Evolutionary conservation across 2,113 vertebrate genomes (phyloP).

Genomic region (Boulengeromyrus knoepffleri): DNA sequence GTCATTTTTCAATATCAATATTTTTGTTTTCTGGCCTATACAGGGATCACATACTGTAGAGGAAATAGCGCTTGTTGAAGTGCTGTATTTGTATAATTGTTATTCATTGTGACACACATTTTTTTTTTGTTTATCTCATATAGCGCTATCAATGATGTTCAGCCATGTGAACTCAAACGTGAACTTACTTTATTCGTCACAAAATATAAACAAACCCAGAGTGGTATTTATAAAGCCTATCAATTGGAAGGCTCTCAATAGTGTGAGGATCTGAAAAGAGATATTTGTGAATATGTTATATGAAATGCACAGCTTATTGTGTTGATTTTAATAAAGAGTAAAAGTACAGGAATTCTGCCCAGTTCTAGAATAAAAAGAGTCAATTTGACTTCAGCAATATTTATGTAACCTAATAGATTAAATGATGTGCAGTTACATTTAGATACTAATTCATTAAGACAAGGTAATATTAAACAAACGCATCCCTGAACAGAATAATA

Average conservation of each 20-base stretch:
- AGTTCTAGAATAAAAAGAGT: neutral
- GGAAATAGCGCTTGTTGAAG: neutral
- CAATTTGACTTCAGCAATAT: neutral
- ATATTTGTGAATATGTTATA: neutral
- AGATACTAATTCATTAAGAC: neutral
- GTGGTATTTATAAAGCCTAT: neutral
- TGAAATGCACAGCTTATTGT: neutral
- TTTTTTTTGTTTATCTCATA: neutral
- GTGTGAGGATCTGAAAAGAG: neutral
- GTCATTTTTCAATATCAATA: neutral
- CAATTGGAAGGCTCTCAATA: neutral
- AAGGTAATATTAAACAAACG: neutral
- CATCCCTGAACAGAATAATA: neutral
- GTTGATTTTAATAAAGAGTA: neutral
- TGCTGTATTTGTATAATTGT: neutral
- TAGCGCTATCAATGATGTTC: neutral
- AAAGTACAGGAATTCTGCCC: neutral
- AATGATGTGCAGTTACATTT: neutral
- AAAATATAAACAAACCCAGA: neutral
- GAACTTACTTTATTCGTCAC: neutral
- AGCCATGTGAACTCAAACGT: neutral
- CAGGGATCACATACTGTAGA: neutral
- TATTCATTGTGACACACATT: neutral
- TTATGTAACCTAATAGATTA: neutral
- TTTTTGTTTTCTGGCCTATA: neutral